Percentiles rank a stretch among this genome's conserved stretches.
Evolutionary conservation across 1,140 invertebrate species (phyloP).

Genomic region (Eubasilissa regina): DNA sequence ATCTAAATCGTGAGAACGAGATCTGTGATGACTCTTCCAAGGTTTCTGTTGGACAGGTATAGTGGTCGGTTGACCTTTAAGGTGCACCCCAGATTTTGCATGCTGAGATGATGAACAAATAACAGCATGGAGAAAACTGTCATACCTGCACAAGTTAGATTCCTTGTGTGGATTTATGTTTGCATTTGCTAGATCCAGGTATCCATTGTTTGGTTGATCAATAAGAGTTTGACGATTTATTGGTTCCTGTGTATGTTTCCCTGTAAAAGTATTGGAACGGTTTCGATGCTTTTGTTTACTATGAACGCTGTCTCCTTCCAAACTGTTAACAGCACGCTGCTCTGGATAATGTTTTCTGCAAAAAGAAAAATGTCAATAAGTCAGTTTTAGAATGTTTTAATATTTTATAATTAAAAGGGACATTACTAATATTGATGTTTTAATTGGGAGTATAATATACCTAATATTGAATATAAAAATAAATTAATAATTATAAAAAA

Average conservation of each 20-base stretch:
- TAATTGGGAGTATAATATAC: no score
- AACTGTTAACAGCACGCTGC: conserved; percentile 64
- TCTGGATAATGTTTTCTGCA: conserved; percentile 65
- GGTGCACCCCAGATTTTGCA: conserved; percentile 68
- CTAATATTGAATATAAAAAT: no score
- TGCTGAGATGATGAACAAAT: conserved; percentile 71
- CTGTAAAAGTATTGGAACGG: conserved; percentile 71
- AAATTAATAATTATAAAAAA: no score
- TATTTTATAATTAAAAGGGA: no score
- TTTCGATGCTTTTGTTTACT: conserved; percentile 70
- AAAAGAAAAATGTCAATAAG: conserved; percentile 36
- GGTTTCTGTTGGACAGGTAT: conserved; percentile 50
- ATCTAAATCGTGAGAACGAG: conserved; percentile 71
- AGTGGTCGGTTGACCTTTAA: conserved; percentile 57
- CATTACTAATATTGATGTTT: no score
- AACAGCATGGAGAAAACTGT: conserved; percentile 75
- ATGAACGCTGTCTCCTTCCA: conserved; percentile 64
- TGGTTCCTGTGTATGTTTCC: conserved; percentile 65
- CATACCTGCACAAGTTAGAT: conserved; percentile 75
- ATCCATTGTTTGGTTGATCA: conserved; percentile 66
- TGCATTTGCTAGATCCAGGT: conserved; percentile 66
- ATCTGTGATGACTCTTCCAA: conserved; percentile 64
- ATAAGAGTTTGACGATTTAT: conserved; percentile 64
- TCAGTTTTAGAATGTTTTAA: not conserved
- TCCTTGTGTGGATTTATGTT: conserved; percentile 64